These are phyloP conservation scores for Hydropotes inermis DNA, from an alignment of 2,113 vertebrate genomes.

Conservation along the genomic window DNA sequence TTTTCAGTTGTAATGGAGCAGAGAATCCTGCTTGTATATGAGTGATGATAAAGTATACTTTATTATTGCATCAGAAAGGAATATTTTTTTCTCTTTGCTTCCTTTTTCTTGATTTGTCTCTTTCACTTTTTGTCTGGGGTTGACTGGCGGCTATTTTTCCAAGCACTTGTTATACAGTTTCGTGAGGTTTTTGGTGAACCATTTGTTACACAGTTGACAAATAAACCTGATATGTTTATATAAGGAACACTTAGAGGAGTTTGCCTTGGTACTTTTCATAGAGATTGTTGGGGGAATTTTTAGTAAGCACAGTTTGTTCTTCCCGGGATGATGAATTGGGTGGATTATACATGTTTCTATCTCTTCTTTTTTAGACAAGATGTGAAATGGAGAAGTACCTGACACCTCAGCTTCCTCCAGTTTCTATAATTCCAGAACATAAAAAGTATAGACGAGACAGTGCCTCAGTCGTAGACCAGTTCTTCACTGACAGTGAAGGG, in stretches of 20 bases:
- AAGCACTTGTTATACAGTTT: slow-evolving; percentile 5
- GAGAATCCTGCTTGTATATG: background rate
- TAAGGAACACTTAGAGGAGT: background rate
- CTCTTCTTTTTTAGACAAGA: slow-evolving; percentile 86
- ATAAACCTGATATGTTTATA: slow-evolving; percentile 31
- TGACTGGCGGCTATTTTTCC: background rate
- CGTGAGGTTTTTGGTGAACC: slow-evolving; percentile 19
- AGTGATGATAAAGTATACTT: background rate
- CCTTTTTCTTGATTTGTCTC: background rate
- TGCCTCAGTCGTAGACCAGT: slow-evolving; percentile 90
- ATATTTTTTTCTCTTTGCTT: background rate
- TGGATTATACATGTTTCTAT: slow-evolving; percentile 54
- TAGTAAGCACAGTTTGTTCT: background rate
- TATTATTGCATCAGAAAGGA: slow-evolving; percentile 28
- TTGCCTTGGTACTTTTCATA: background rate
- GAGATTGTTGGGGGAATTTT: background rate
- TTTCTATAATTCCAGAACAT: slow-evolving; percentile 82
- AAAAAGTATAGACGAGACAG: slow-evolving; percentile 91
- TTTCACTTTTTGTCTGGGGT: slow-evolving; percentile 40
- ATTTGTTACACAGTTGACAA: slow-evolving; percentile 42
- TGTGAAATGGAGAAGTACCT: slow-evolving; percentile 96
- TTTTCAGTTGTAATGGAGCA: background rate
- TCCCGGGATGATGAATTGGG: background rate
- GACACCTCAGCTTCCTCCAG: slow-evolving; percentile 83
- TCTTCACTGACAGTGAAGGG: slow-evolving; percentile 90